phyloP scores from a whole-genome alignment of 1,140 invertebrate genomes.

The Holotrichia oblita region DNA sequence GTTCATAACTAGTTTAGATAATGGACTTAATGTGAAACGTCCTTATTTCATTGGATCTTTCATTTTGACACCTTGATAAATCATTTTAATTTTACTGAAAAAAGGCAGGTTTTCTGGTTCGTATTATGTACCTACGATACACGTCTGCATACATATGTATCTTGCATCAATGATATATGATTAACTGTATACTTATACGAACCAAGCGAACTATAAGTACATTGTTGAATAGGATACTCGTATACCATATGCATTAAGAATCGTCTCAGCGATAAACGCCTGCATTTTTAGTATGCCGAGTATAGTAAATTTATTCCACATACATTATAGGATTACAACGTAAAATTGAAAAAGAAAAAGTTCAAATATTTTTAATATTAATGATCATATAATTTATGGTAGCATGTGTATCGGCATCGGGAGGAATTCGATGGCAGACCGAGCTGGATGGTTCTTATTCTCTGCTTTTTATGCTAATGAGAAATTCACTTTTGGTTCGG shows the following conservation, averaged over 20 bases:
- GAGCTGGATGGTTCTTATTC: constrained; percentile 24
- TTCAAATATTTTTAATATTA: constrained; percentile 36
- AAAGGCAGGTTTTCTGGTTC: no score
- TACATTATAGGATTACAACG: constrained; percentile 11
- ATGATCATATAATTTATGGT: constrained; percentile 36
- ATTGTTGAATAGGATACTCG: no score
- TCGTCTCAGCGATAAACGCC: neutral
- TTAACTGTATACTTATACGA: neutral
- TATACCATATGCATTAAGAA: no score
- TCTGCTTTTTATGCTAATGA: constrained; percentile 45
- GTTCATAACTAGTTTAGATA: no score
- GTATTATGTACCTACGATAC: neutral
- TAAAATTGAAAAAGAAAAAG: constrained; percentile 33
- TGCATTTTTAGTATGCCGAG: constrained; percentile 25
- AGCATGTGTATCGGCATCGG: constrained; percentile 31
- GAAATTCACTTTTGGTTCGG: constrained; percentile 43
- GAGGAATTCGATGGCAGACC: constrained; percentile 27
- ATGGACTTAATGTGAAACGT: no score
- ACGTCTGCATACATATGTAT: neutral
- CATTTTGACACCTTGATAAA: no score
- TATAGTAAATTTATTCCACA: constrained; percentile 29
- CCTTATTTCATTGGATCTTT: no score
- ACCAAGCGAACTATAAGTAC: neutral
- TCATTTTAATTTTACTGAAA: no score
- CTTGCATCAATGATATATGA: neutral